Evolutionary conservation across 1,140 invertebrate genomes (phyloP).

Genomic region (Zaprionus tsacasi): DNA sequence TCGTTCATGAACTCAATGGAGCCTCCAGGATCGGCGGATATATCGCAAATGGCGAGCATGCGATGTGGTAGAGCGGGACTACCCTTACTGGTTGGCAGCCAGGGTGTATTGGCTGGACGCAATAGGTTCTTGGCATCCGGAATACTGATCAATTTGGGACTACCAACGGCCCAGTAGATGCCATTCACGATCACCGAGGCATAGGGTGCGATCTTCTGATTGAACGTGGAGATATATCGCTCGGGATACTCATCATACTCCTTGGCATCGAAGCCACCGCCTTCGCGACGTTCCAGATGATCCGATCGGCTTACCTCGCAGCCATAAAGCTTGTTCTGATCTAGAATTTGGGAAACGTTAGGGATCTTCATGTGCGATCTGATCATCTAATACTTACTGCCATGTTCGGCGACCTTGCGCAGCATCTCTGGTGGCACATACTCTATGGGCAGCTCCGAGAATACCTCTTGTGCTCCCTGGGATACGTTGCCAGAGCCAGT

Average conservation of each 20-base stretch:
- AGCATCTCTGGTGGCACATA: slow-evolving; percentile 98
- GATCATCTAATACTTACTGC: slow-evolving; percentile 89
- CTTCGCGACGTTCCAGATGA: slow-evolving; percentile 96
- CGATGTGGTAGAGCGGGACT: slow-evolving; percentile 95
- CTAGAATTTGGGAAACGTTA: slow-evolving; percentile 84
- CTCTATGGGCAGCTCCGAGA: slow-evolving; percentile 98
- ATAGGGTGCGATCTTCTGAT: slow-evolving; percentile 98
- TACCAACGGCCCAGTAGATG: slow-evolving; percentile 99
- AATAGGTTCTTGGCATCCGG: slow-evolving; percentile 98
- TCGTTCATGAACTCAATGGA: slow-evolving; percentile 99
- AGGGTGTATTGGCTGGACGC: slow-evolving; percentile 94
- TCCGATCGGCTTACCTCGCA: slow-evolving; percentile 97
- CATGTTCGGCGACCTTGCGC: slow-evolving; percentile 97
- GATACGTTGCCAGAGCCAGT: slow-evolving; percentile 96
- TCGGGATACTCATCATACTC: slow-evolving; percentile 98
- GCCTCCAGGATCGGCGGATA: slow-evolving; percentile 99
- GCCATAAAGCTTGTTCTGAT: slow-evolving; percentile 96
- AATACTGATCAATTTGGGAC: slow-evolving; percentile 97
- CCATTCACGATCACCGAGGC: slow-evolving; percentile 98
- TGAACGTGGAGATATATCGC: slow-evolving; percentile 97
- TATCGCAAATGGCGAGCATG: slow-evolving; percentile 97
- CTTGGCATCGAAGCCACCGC: slow-evolving; percentile 93
- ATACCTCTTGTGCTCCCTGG: slow-evolving; percentile 97
- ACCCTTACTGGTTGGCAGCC: slow-evolving; percentile 94
- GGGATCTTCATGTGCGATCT: background rate